Evolutionary conservation across 1,140 invertebrate species (phyloP).

Genomic region (Diorhabda sublineata): DNA sequence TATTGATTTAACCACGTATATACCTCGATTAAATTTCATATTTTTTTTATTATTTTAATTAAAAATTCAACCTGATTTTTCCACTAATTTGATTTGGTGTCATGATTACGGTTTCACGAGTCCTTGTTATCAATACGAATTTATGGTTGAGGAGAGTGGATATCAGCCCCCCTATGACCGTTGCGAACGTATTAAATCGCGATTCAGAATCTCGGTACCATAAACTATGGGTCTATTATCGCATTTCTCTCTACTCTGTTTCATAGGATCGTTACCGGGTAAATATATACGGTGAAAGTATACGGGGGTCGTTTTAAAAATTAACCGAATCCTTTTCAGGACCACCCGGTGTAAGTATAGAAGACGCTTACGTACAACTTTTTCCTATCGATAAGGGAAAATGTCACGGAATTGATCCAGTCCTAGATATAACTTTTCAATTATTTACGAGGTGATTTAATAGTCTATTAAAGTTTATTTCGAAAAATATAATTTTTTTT

Average conservation of each 20-base stretch:
- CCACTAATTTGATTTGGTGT: too few species aligned
- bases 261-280: background rate
- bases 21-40: too few species aligned
- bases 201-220: background rate
- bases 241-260: background rate
- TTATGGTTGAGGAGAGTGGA: too few species aligned
- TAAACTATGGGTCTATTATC: background rate
- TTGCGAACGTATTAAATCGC: too few species aligned
- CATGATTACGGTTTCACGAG: too few species aligned
- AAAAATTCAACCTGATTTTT: too few species aligned
- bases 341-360: conserved; percentile 51
- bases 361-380: conserved; percentile 51
- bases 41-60: too few species aligned
- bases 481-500: conserved; percentile 13
- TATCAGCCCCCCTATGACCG: too few species aligned
- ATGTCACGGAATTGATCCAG: conserved; percentile 50
- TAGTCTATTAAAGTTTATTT: background rate
- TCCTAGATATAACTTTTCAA: conserved; percentile 49
- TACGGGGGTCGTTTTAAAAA: background rate
- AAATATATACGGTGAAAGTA: background rate
- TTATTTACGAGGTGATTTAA: conserved; percentile 51
- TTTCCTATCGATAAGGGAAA: conserved; percentile 52
- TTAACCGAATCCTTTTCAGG: conserved; percentile 40
- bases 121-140: too few species aligned
- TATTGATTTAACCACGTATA: too few species aligned